Evolutionary conservation across 2,888 invertebrate genomes (phyloP).

Genomic region (Girardia tigrina): DNA sequence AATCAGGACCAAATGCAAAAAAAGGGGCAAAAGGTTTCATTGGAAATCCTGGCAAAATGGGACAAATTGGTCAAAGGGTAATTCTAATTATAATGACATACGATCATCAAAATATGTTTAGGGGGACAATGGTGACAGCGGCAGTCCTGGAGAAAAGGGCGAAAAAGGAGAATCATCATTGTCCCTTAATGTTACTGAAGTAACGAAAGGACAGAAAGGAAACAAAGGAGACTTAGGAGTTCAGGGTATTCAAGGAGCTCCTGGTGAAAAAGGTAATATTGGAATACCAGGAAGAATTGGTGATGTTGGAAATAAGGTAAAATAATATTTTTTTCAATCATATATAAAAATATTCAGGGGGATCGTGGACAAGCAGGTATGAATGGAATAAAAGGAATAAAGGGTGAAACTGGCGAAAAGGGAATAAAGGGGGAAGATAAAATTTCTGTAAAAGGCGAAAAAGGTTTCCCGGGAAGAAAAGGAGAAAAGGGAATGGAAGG

Average conservation of each 20-base stretch:
- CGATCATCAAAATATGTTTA: neutral
- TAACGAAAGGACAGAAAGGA: neutral
- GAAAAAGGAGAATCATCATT: neutral
- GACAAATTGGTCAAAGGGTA: neutral
- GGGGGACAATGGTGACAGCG: neutral
- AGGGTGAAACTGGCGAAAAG: slow-evolving; percentile 7
- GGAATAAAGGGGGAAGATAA: neutral
- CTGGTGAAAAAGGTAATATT: neutral
- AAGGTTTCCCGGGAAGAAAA: neutral
- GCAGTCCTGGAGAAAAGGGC: neutral
- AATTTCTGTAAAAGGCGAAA: neutral
- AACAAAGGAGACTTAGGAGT: neutral
- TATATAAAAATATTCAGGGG: neutral
- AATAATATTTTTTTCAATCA: neutral
- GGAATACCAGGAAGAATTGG: slow-evolving; percentile 10
- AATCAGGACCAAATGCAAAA: neutral
- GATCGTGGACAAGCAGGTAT: neutral
- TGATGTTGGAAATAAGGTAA: neutral
- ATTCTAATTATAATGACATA: neutral
- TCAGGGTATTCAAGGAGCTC: neutral
- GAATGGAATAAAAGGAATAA: neutral
- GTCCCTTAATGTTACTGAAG: neutral
- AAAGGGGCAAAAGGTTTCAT: neutral
- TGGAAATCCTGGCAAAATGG: neutral
- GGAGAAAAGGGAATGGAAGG: neutral